Evolutionary conservation across 2,888 invertebrate species (phyloP), one percentile per base, ranked within the genome.

Genomic region (Pandemis heparana): DNA sequence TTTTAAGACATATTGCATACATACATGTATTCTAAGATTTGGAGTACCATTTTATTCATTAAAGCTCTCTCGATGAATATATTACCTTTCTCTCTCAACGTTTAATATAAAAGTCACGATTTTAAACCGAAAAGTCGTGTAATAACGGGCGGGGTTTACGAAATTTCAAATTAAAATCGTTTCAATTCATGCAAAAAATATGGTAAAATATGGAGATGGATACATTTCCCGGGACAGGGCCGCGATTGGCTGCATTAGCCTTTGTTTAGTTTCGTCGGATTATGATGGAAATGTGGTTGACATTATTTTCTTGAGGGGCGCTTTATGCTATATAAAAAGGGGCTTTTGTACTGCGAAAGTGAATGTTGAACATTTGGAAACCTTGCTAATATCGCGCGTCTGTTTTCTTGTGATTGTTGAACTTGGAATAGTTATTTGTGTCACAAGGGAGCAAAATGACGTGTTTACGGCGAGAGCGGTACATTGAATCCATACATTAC

Each of bases 141-240:
- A 85, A 85, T 82, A 82, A 83, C 80, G 80, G 85, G 43, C 84
- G 46, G 32, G 68, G 32, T 87, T 82, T 81, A 78, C 81, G 80
- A 81, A 86, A 91, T 92, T 92, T 92, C 85, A 92, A 91, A 89
- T 92, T 90, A 89, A 92, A 92, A 92, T 91, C 85, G 81, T 81
- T 86, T 86, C 87, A 89, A 89, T 90, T 89, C 83, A 90, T 89
- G 89, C 87, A 87, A 86, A 92, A 89, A 89, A 88, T 90, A 92
- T 92, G 92, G 82, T 87, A 91, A 92, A 82, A 87, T 88, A 92
- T 93, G 90, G 83, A 90, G 86, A 92, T 91, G 82, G 83, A 81
- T 82, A 85, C 85, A 90, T 89, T 87, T 85, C 79, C 77, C 77
- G 79, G 74, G 78, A 82, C 78, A 70, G 71, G 69, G 71, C 51